Evolutionary conservation across 1,140 invertebrate genomes (phyloP).

Genomic region (Bicyclus anynana): DNA sequence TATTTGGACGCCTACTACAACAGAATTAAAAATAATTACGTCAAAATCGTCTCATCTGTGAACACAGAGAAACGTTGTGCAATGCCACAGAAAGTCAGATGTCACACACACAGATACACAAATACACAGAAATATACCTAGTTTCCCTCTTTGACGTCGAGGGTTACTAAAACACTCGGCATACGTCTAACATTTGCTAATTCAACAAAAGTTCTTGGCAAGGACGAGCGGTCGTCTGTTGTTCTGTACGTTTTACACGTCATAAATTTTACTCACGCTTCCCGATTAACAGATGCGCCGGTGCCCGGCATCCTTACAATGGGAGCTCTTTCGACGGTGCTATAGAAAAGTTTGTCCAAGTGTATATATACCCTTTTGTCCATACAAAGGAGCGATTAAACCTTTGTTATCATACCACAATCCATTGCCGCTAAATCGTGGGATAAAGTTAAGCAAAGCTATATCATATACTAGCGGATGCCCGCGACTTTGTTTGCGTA

Average conservation of each 20-base stretch:
- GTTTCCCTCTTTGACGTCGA: too few species aligned
- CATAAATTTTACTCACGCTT: conserved; percentile 54
- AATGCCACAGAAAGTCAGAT: too few species aligned
- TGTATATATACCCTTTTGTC: conserved; percentile 43
- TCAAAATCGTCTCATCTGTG: too few species aligned
- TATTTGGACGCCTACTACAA: too few species aligned
- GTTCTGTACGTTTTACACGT: conserved; percentile 26
- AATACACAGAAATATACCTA: too few species aligned
- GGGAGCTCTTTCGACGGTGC: conserved; percentile 38
- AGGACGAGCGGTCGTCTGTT: not conserved
- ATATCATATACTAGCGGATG: not conserved
- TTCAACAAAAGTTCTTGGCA: not conserved
- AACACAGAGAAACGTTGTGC: too few species aligned
- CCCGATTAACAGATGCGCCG: conserved; percentile 42
- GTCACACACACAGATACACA: too few species aligned
- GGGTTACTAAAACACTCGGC: not conserved
- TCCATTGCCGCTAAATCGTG: not conserved
- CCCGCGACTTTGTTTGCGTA: too few species aligned
- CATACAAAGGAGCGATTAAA: conserved; percentile 42
- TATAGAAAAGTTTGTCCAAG: conserved; percentile 38
- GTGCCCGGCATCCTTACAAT: conserved; percentile 41
- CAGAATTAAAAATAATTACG: too few species aligned
- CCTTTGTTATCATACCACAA: conserved; percentile 33
- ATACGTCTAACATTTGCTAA: not conserved
- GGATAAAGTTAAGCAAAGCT: not conserved